A percentile compares a stretch with the other conserved stretches of the same genome.
These are phyloP conservation scores for Bucco capensis DNA, from an alignment of 2,113 vertebrate species.

Conservation along the genomic window DNA sequence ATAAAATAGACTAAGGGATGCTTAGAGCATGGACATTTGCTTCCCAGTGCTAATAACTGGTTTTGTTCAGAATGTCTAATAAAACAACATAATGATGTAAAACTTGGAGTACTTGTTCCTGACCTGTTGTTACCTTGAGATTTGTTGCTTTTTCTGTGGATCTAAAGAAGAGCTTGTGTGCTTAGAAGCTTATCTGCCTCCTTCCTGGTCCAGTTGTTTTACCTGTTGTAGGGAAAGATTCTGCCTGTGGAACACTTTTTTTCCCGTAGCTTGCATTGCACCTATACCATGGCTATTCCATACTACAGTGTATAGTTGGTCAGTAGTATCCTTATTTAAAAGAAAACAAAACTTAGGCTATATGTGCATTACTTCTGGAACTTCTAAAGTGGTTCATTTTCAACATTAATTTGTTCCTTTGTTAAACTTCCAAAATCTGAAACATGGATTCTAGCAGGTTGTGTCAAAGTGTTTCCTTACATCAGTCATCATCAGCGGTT, in stretches of 20 bases:
- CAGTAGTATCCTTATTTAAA: not conserved
- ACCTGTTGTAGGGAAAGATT: not conserved
- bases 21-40: not conserved
- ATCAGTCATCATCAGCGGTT: not conserved
- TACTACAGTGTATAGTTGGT: not conserved
- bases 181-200: not conserved
- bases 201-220: not conserved
- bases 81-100: not conserved
- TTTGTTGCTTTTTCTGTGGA: not conserved
- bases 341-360: not conserved
- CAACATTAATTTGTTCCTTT: not conserved
- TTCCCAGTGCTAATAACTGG: not conserved
- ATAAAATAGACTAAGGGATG: not conserved
- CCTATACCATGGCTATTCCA: not conserved
- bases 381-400: not conserved
- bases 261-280: not conserved
- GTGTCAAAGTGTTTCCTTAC: not conserved
- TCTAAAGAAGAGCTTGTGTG: not conserved
- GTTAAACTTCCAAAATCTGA: not conserved
- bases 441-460: not conserved
- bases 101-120: not conserved
- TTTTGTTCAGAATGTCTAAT: not conserved
- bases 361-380: not conserved
- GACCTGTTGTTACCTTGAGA: not conserved
- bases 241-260: fast-evolving